Conservation (phyloP, 2,888 invertebrate genomes). For the Nymphalis polychloros region DNA sequence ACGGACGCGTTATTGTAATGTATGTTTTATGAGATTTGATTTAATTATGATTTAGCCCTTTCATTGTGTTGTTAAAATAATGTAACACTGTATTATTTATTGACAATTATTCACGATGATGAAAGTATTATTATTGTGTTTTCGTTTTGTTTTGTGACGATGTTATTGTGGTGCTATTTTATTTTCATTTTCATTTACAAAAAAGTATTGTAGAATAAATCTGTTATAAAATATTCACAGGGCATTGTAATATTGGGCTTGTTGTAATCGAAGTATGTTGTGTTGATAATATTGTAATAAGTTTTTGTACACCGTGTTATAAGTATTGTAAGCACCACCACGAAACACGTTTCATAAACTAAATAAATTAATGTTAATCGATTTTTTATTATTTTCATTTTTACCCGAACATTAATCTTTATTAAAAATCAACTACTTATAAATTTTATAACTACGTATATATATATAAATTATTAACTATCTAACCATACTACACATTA, state of each 20-base stretch:
- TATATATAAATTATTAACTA: too few species aligned
- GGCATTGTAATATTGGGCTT: conserved; percentile 49
- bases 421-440: too few species aligned
- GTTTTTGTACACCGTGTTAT: conserved; percentile 70
- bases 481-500: too few species aligned
- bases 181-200: conserved; percentile 20
- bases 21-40: conserved; percentile 14
- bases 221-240: conserved; percentile 23
- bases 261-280: conserved; percentile 54
- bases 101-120: conserved; percentile 36
- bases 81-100: conserved; percentile 44
- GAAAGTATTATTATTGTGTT: conserved; percentile 28
- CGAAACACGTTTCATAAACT: conserved; percentile 75
- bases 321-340: conserved; percentile 73
- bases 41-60: conserved; percentile 29
- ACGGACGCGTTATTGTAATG: conserved; percentile 10
- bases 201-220: conserved; percentile 18
- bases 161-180: conserved; percentile 43
- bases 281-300: conserved; percentile 48
- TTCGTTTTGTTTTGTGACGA: conserved; percentile 41
- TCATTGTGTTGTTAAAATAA: conserved; percentile 38
- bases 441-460: too few species aligned
- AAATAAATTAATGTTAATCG: conserved; percentile 79
- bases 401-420: neutral
- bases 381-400: conserved; percentile 41